Base-by-base conservation (phyloP, 2,888 invertebrate genomes). In the Gibbula magus region DNA sequence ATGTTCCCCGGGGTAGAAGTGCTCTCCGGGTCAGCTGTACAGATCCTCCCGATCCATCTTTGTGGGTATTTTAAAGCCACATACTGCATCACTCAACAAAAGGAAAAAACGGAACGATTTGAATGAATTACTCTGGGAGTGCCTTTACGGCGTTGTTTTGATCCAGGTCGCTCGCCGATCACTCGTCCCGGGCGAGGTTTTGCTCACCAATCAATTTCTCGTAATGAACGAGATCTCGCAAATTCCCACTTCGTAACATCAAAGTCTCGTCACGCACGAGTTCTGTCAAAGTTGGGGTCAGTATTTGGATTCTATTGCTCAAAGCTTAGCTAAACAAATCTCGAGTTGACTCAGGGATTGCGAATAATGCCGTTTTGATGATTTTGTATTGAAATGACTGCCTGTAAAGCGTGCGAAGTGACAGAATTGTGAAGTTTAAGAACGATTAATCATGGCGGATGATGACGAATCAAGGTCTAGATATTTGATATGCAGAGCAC, bases 191-290 rank as follows among this genome's bases (percentile, higher is more conserved):
- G 61, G 25, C 61, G 45, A 61, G 29, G 29, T 61, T 61, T 61
- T 61, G 61, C 45, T 61, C 61, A 13, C 61, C 61, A 61, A 61
- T 61, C 61, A 61, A 61, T 70, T 70, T 70, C 70, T 70, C 70
- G 70, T 70, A 70, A 70, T 70, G 70, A 70, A 70, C 35, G 70
- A 70, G 35, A 70, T 70, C 32, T 70, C 70, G 39, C 70, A 70
- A 39, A 70, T 35, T 70, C 70, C 35, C 35, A 70, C 32, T 39
- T 20, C 35, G 35, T 70, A 70, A 70, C 70, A 70, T 70, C 70
- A 70, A 70, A 70, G 70, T 70, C 70, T 35, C 70, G 39, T 70
- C 70, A 70, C 70, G 70, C 39, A 35, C 70, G 39, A 70, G 70
- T 35, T 70, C 70, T 70, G 70, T 70, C 70, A 70, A 70, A 70